Base-by-base conservation (phyloP, 1,140 invertebrate species). In the Chelonus insularis region DNA sequence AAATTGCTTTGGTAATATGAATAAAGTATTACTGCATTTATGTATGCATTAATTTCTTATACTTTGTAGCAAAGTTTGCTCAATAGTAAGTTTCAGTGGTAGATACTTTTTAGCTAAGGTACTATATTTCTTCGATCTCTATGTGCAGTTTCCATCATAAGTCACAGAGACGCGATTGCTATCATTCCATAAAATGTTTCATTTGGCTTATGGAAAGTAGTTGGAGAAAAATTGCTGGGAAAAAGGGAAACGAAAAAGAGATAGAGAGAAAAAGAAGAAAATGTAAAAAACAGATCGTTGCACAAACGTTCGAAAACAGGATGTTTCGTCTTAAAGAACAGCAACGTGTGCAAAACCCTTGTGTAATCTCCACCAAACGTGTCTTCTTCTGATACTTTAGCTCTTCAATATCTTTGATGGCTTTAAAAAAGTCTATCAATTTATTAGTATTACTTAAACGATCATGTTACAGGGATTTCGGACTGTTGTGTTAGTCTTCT, bases 251-350 rank as follows among this genome's bases (percentile, higher is more conserved):
- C 43, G 52, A 52, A 0, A 52, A 20, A 29, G 20, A 54, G 34
- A 29, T 12, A 36, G 16, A 21, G 14, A 25, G 51, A 45, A n/a
- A 55, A 4, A 52, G 9, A 36, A 23, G 34, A 52, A n/a, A n/a
- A n/a, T n/a, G n/a, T n/a, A 60, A 60, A 65, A 70, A 71, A 70
- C 65, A 62, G 63, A 66, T 54, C 62, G 66, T 73, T 73, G 66
- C 72, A 72, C 66, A 72, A 70, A 72, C 66, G 51, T 54, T 65
- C 63, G 69, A 72, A 74, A 76, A 74, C 69, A 73, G 72, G 73
- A 75, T 74, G 73, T 67, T 68, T 74, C 62, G 59, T 21, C 45
- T 69, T 68, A 75, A 72, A 67, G 65, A 72, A 74, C 60, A 47
- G 67, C 65, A 73, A 73, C 14, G 7, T 62, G 52, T 50, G 45